Conservation (phyloP, 2,113 vertebrate genomes). For the Benitochromis conjunctus region DNA sequence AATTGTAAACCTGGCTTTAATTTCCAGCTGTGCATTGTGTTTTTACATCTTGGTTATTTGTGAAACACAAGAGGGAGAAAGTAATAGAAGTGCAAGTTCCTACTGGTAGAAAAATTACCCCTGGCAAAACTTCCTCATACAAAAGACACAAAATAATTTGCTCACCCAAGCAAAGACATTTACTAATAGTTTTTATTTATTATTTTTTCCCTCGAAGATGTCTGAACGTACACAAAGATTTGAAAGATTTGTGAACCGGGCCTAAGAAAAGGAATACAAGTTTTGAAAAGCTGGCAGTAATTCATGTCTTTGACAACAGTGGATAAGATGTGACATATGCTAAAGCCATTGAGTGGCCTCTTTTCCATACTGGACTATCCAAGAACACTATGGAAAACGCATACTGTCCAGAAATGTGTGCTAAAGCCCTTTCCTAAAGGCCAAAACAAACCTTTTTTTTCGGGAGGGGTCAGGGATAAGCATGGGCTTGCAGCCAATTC, state of each 20-base stretch:
- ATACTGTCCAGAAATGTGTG: neutral
- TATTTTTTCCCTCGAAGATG: neutral
- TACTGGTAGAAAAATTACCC: neutral
- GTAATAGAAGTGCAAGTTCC: neutral
- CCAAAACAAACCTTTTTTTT: neutral
- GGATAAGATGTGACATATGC: slow-evolving; percentile 8
- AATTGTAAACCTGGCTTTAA: neutral
- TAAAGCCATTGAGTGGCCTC: neutral
- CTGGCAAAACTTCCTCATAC: neutral
- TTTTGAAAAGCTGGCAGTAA: neutral
- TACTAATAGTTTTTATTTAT: neutral
- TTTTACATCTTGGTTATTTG: neutral
- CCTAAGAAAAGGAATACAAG: neutral
- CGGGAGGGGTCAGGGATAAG: neutral
- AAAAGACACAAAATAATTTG: neutral
- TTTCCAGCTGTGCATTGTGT: neutral
- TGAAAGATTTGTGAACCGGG: neutral
- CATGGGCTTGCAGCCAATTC: slow-evolving; percentile 35
- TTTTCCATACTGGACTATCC: neutral
- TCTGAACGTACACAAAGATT: neutral
- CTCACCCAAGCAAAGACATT: neutral
- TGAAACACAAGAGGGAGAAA: neutral
- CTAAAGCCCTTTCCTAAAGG: neutral
- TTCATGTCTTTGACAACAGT: neutral
- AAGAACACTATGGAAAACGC: neutral